Conservation (phyloP, 2,113 vertebrate genomes). For the Gorsachius goisagi region DNA sequence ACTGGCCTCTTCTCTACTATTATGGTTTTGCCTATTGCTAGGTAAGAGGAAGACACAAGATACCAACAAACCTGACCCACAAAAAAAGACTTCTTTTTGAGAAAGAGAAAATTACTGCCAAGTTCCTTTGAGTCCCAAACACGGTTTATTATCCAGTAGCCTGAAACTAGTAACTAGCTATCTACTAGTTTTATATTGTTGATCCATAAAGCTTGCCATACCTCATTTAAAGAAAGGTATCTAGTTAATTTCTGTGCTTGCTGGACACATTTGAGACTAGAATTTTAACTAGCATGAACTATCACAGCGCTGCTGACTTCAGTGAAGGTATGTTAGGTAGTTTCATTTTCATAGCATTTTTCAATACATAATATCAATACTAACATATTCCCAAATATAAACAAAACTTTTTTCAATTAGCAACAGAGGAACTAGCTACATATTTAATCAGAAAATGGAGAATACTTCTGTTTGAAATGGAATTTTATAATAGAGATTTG, state of each 20-base stretch:
- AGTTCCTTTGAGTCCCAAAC: background rate
- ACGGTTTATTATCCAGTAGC: background rate
- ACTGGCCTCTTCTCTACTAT: background rate
- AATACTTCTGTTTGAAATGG: background rate
- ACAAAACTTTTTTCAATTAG: background rate
- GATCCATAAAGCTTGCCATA: background rate
- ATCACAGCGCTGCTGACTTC: background rate
- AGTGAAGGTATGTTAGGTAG: background rate
- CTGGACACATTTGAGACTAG: fast-evolving
- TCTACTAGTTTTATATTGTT: background rate
- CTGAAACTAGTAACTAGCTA: background rate
- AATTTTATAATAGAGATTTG: background rate
- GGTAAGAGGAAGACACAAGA: background rate
- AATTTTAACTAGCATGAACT: background rate
- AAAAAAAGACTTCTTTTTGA: background rate
- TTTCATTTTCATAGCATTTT: background rate
- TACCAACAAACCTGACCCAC: background rate
- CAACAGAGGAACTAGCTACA: background rate
- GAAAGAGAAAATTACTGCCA: background rate
- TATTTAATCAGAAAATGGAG: background rate
- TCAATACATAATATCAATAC: background rate
- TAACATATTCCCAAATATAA: background rate
- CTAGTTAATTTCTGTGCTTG: background rate
- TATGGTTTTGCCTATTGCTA: background rate
- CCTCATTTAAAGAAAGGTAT: background rate